Evolutionary conservation across 2,888 invertebrate genomes (phyloP), one percentile per base, ranked within the genome.

Genomic region (Nebria salina): DNA sequence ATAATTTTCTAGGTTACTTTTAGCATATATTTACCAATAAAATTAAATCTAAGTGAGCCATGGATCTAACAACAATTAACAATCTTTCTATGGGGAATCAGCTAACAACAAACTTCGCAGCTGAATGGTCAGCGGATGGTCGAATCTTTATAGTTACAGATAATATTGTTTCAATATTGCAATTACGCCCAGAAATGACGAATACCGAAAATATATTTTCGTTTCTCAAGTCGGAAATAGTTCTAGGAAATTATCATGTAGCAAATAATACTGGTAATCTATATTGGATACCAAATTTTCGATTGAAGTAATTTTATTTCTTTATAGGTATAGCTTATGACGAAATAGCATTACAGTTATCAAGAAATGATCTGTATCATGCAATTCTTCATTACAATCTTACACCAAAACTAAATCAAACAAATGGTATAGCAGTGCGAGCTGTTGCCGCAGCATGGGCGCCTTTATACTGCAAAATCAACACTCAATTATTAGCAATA

Each of bases 381-480:
- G 83, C 84, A 13, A 79, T 86, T 15, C 83, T 86, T 70, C 83
- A 85, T 26, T 79, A 84, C 8, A 86, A 87, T 75, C 80, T 87
- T 64, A 85, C 86, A 5, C 85, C 85, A 20, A 85, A 84, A 76
- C 82, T 87, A 25, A 85, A 84, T 75, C 65, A 83, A 42, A 81
- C 85, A 4, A 82, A 83, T 13, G 75, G 84, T 9, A 65, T 84
- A 25, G 84, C 84, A 11, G 78, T 84, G 20, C 83, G 82, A 75
- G 84, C 86, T 42, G 65, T 86, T 2, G 80, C 81, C 68, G 86
- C 86, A n/a, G 82, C 85, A 42, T 88, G 88, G 88, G 87, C 87
- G 13, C 86, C 87, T 82, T 86, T 7, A 26, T 26, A 13, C 25
- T 25, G 13, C 25, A 20, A 70, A 70, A 70, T 70, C 34, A 54